Evolutionary conservation across 2,888 invertebrate genomes (phyloP), one percentile per base, ranked within the genome.

Genomic region (Carcina quercana): DNA sequence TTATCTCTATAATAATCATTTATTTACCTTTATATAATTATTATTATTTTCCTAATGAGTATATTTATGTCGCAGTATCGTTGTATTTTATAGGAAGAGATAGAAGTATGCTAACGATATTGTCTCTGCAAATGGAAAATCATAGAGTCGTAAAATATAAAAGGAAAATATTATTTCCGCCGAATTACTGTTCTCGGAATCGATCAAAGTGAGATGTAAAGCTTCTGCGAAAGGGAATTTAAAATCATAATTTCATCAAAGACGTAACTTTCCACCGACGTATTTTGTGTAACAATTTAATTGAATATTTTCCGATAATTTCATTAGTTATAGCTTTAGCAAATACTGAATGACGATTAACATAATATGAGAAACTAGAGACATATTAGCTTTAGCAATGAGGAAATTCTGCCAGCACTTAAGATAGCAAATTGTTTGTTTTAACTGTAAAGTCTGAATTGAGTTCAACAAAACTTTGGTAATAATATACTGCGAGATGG

Each of bases 381-480:
- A 45, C 20, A 15, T 35, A n/a, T n/a, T n/a, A n/a, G 37, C 39
- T 40, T 25, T 25, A 6, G 25, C 11, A 25, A 25, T 25, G 6
- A 19, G 19, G 6, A 6, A 1, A 8, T 8, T 19, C 13, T 25
- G 10, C 15, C 25, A 39, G 29, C 30, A 35, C 20, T 30, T 34
- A 33, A 29, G 15, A 27, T 25, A 37, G 46, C 44, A 46, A 40
- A 45, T 40, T 46, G 42, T 45, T 44, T 43, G 46, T 38, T 37
- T 39, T 40, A 50, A 47, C 41, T 46, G 48, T 47, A 41, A 51
- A 55, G 50, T 57, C 50, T 50, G 54, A 61, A 62, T 62, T 62
- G 55, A 67, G 59, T 60, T 69, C 62, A 60, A 65, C 66, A 61
- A 66, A 69, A 69, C 62, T 70, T 68, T 47, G 54, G 53, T 48